A percentile compares a stretch with the other conserved stretches of the same genome.
Evolutionary conservation across 1,140 invertebrate genomes (phyloP).

Genomic region (Cyclargus thomasi): DNA sequence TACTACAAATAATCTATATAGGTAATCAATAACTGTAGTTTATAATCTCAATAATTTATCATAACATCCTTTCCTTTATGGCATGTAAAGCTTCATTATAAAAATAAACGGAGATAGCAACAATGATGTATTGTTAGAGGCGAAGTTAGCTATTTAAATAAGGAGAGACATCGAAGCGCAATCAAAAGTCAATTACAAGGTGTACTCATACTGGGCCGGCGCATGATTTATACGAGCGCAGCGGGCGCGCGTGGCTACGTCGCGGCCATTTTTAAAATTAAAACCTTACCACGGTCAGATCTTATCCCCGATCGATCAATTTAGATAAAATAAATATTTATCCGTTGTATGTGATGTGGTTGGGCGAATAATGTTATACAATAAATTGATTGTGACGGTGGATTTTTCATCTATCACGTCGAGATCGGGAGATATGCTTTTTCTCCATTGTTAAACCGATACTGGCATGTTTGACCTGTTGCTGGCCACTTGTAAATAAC

Average conservation of each 20-base stretch:
- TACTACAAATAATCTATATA: constrained; percentile 1
- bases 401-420: constrained; percentile 37
- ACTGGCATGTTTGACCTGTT: not conserved
- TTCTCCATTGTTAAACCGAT: not conserved
- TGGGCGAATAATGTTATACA: constrained; percentile 65
- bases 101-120: constrained; percentile 22
- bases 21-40: not conserved
- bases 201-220: constrained; percentile 55
- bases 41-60: constrained; percentile 12
- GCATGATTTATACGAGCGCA: constrained; percentile 72
- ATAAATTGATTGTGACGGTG: constrained; percentile 70
- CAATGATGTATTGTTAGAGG: constrained; percentile 38
- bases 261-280: constrained; percentile 65
- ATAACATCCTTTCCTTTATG: constrained; percentile 9
- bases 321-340: constrained; percentile 76
- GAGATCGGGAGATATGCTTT: constrained; percentile 9
- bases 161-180: constrained; percentile 58
- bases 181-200: constrained; percentile 71
- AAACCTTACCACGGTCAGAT: constrained; percentile 62
- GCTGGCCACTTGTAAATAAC: not conserved
- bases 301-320: constrained; percentile 70
- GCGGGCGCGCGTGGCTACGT: constrained; percentile 61
- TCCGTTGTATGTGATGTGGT: constrained; percentile 64
- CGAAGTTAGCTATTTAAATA: constrained; percentile 45
- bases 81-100: constrained; percentile 15